phyloP scores from a whole-genome alignment of 2,888 invertebrate genomes.

The Priapulus caudatus region DNA sequence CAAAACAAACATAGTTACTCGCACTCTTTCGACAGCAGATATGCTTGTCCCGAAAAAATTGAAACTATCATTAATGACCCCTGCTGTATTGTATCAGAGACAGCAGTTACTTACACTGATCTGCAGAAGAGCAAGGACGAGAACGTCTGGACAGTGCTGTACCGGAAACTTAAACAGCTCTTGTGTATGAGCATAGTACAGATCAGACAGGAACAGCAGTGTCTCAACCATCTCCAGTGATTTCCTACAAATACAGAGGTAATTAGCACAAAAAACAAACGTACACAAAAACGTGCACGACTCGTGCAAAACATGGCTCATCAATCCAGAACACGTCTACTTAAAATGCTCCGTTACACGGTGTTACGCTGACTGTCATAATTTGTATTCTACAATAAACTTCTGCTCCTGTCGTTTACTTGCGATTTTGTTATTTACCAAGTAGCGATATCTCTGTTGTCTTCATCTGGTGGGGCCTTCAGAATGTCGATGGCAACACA shows the following conservation, averaged over 20 bases:
- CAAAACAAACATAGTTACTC: no score
- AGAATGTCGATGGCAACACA: conserved; percentile 73
- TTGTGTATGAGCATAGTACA: conserved; percentile 63
- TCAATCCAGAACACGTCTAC: no score
- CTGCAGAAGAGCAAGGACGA: conserved; percentile 76
- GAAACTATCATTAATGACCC: no score
- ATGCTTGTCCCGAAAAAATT: no score
- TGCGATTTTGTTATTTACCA: conserved; percentile 54
- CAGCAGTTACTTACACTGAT: conserved; percentile 64
- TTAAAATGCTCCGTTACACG: no score
- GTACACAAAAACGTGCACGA: no score
- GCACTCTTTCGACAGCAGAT: no score
- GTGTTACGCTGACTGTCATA: no score
- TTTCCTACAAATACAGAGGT: conserved; percentile 44
- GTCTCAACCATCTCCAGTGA: conserved; percentile 81
- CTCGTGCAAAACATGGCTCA: no score
- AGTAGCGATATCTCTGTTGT: conserved; percentile 79
- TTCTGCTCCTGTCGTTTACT: no score
- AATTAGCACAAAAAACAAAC: background rate
- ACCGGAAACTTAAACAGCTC: conserved; percentile 84
- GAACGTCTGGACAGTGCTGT: conserved; percentile 84
- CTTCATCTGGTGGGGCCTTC: conserved; percentile 86
- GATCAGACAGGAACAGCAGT: conserved; percentile 70
- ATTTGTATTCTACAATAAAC: no score
- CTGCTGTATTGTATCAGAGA: no score